Conservation (phyloP, 2,797 vertebrate species). For the Amblyopsis hoosieri region DNA sequence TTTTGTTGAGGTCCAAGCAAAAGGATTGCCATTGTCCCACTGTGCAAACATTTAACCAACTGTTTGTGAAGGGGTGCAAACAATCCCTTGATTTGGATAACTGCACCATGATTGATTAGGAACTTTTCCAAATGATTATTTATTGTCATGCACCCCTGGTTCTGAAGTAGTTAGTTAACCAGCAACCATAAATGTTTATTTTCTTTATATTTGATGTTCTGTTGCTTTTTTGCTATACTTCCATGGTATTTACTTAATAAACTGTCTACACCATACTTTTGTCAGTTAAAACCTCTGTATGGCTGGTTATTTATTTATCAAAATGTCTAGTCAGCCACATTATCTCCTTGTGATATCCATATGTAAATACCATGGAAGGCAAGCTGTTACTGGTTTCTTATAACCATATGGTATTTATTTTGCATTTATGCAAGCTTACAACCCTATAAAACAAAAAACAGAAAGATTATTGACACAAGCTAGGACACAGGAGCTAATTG, state of each 20-base stretch:
- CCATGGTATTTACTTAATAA: conserved; percentile 57
- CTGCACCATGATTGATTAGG: conserved; percentile 26
- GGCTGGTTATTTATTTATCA: conserved; percentile 21
- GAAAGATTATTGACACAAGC: conserved; percentile 42
- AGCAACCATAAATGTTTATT: conserved; percentile 61
- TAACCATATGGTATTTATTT: conserved; percentile 34
- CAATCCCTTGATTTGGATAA: conserved; percentile 22
- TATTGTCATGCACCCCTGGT: conserved; percentile 53
- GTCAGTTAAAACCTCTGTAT: conserved; percentile 26
- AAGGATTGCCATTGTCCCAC: conserved; percentile 28
- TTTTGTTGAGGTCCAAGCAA: conserved; percentile 41
- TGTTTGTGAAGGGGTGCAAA: conserved; percentile 74
- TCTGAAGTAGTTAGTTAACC: conserved; percentile 51
- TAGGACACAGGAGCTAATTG: conserved; percentile 55
- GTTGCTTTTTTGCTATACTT: conserved; percentile 55
- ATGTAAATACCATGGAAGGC: conserved; percentile 63
- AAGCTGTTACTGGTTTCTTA: conserved; percentile 56
- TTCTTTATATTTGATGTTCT: conserved; percentile 41
- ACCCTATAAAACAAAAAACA: conserved; percentile 45
- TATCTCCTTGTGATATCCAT: conserved; percentile 11
- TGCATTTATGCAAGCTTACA: conserved; percentile 50
- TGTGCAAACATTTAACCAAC: conserved; percentile 79
- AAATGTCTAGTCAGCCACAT: conserved; percentile 7
- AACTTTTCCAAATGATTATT: conserved; percentile 63
- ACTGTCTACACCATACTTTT: conserved; percentile 24